Evolutionary conservation across 2,888 invertebrate species (phyloP).

Genomic region (Drosophila helvetica): DNA sequence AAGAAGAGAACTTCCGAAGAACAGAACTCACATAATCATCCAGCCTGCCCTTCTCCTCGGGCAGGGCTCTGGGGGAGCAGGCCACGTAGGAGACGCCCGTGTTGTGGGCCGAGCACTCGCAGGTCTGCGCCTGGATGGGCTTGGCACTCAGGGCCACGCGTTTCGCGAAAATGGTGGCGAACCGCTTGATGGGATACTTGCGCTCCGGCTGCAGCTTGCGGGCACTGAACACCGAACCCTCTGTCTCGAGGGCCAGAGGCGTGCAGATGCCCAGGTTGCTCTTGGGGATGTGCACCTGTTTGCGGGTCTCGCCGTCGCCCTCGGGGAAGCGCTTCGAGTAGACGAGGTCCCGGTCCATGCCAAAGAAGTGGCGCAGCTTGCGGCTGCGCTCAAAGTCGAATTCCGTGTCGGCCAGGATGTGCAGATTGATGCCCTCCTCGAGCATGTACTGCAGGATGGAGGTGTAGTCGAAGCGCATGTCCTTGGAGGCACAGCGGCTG

Average conservation of each 20-base stretch:
- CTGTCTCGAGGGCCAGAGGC: slow-evolving; percentile 92
- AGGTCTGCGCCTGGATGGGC: slow-evolving; percentile 87
- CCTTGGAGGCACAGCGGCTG: slow-evolving; percentile 88
- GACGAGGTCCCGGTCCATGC: slow-evolving; percentile 90
- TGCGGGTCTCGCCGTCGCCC: slow-evolving; percentile 89
- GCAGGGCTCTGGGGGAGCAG: slow-evolving; percentile 86
- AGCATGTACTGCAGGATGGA: slow-evolving; percentile 92
- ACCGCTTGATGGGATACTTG: slow-evolving; percentile 86
- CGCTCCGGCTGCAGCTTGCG: slow-evolving; percentile 86
- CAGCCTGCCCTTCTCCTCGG: slow-evolving; percentile 67
- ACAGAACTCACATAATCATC: slow-evolving; percentile 79
- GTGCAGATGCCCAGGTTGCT: slow-evolving; percentile 91
- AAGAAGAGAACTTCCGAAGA: too few species aligned
- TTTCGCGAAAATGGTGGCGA: slow-evolving; percentile 88
- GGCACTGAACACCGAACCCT: slow-evolving; percentile 88
- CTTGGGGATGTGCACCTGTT: slow-evolving; percentile 91
- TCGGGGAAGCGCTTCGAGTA: slow-evolving; percentile 92
- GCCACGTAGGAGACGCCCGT: slow-evolving; percentile 88
- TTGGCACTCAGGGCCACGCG: slow-evolving; percentile 87
- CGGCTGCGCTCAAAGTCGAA: slow-evolving; percentile 90
- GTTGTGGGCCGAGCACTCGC: slow-evolving; percentile 89
- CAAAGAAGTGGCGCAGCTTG: slow-evolving; percentile 90
- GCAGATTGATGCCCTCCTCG: slow-evolving; percentile 92
- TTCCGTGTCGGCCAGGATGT: slow-evolving; percentile 92
- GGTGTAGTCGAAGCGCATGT: slow-evolving; percentile 92